Base-by-base conservation (phyloP, 2,888 invertebrate species). In the Agonum fuliginosum region DNA sequence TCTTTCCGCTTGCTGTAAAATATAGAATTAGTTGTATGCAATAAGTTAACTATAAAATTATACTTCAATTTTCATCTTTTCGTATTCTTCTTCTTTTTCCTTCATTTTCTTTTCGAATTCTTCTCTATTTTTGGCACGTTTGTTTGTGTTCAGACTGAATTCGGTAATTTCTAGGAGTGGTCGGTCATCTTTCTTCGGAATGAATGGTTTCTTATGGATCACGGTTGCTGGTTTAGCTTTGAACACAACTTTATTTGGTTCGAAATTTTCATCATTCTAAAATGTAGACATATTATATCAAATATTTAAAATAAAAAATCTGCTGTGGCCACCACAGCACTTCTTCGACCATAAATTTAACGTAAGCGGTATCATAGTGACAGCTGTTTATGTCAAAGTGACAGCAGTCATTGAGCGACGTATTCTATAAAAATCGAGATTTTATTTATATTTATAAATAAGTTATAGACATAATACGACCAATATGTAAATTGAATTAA, bases 181-280 rank as follows among this genome's bases (percentile, higher is more conserved):
- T 30, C 86, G 85, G 17, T 87, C 85, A 14, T 87, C 85, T 73
- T 89, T 88, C 22, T 89, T 86, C 2, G 93, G 93, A 72, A 90
- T 88, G 82, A 93, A 93, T 0, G 93, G 93, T 81, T 91, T 88
- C 81, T 90, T 91, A 65, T 89, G 87, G 0, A 93, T 85, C 1
- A 93, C 92, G n/a, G 83, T 84, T 0, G 91, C 87, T 19, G 91
- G 90, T 67, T 88, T 87, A 0, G 94, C 93, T 84, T 91, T 91
- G 86, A 93, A 93, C 67, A 79, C 78, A 14, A 83, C 81, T 22
- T 80, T 34, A 19, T 83, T 82, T 74, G 77, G 70, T 58, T 70
- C 77, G 5, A 24, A 82, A 78, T 81, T 86, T 79, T 82, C 87
- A 85, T 81, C 87, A 85, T 81, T 87, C 86, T 80, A 86, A 87